phyloP scores from a whole-genome alignment of 2,888 invertebrate species.

The Charanyca ferruginea region DNA sequence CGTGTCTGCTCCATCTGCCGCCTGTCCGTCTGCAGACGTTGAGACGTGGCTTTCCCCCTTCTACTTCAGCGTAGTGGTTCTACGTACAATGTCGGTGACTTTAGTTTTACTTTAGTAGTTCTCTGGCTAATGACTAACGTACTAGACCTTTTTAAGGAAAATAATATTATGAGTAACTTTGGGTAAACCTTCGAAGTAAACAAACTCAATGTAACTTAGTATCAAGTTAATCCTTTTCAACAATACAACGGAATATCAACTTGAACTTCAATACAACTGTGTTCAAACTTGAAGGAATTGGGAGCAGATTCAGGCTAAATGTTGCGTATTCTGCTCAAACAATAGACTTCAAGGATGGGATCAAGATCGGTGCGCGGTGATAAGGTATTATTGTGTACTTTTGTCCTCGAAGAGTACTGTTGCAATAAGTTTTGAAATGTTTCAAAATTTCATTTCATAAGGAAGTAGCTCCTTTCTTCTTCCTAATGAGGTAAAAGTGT shows the following conservation, averaged over 20 bases:
- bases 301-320: slow-evolving; percentile 17
- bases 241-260: slow-evolving; percentile 24
- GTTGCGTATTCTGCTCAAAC: slow-evolving; percentile 21
- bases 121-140: no score
- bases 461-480: no score
- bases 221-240: slow-evolving; percentile 30
- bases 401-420: neutral
- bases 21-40: no score
- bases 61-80: no score
- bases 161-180: neutral
- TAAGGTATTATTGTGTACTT: slow-evolving; percentile 1
- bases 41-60: no score
- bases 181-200: neutral
- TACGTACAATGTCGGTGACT: no score
- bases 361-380: neutral
- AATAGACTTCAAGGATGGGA: slow-evolving; percentile 28
- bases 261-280: slow-evolving; percentile 30
- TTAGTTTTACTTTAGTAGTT: no score
- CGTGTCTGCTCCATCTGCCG: no score
- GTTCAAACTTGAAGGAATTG: slow-evolving; percentile 47
- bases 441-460: no score
- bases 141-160: neutral
- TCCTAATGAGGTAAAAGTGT: no score
- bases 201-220: neutral
- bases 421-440: no score